Percentiles rank a stretch among this genome's conserved stretches.
These are phyloP conservation scores for Cyrtonyx montezumae DNA, from an alignment of 2,113 vertebrate genomes.

Conservation along the genomic window DNA sequence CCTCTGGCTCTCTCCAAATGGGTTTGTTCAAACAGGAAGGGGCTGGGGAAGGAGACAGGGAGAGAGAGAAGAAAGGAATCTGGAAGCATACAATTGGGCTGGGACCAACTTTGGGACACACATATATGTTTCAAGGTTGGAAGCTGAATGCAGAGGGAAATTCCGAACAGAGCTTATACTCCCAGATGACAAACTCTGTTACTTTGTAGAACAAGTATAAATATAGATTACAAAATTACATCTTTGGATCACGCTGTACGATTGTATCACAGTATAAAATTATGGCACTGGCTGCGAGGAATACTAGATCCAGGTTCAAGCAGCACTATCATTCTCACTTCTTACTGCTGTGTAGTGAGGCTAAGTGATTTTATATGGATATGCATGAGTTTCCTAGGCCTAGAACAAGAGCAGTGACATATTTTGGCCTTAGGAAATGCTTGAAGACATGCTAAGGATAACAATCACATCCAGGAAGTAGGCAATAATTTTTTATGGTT, in stretches of 20 bases:
- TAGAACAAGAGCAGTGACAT: neutral
- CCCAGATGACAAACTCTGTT: neutral
- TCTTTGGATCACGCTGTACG: neutral
- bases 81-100: neutral
- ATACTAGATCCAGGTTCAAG: neutral
- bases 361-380: neutral
- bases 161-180: neutral
- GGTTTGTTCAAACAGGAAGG: neutral
- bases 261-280: neutral
- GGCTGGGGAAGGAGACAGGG: no score
- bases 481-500: neutral
- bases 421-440: neutral
- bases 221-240: neutral
- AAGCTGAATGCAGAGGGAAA: neutral
- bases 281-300: neutral
- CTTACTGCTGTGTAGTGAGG: neutral
- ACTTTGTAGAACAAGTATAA: neutral
- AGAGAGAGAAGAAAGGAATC: neutral
- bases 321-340: neutral
- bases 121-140: neutral
- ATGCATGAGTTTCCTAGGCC: neutral
- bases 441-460: neutral
- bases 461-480: neutral
- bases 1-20: neutral
- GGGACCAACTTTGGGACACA: neutral